Evolutionary conservation across 2,888 invertebrate species (phyloP).

Genomic region (Ophion ventricosus): DNA sequence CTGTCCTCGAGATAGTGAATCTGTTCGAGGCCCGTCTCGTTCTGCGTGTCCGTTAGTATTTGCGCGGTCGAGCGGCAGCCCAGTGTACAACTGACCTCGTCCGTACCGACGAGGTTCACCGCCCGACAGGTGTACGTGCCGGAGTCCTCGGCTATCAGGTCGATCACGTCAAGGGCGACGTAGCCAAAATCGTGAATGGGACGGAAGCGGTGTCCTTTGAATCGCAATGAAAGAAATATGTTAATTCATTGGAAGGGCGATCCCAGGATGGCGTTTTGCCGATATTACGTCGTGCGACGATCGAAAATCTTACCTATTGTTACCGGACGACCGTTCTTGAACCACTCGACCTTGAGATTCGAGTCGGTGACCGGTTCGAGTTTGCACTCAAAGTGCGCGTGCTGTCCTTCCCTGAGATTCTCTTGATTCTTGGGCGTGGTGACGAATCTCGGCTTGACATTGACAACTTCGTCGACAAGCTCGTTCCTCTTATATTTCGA

Average conservation of each 20-base stretch:
- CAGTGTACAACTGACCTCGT: conserved; percentile 91
- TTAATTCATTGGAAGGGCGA: background rate
- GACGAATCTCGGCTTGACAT: conserved; percentile 92
- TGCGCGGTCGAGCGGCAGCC: conserved; percentile 91
- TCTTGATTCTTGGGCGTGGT: conserved; percentile 94
- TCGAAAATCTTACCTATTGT: conserved; percentile 87
- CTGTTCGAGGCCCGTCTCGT: conserved; percentile 94
- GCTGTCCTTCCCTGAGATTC: conserved; percentile 93
- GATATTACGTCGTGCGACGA: too few species aligned
- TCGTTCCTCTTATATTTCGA: conserved; percentile 93
- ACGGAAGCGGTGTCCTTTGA: conserved; percentile 93
- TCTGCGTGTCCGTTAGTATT: conserved; percentile 93
- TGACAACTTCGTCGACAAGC: conserved; percentile 92
- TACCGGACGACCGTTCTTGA: conserved; percentile 96
- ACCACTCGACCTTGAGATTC: conserved; percentile 98
- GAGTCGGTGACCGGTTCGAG: conserved; percentile 98
- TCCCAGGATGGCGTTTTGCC: background rate
- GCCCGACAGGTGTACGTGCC: conserved; percentile 97
- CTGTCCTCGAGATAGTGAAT: conserved; percentile 95
- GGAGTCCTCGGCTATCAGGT: conserved; percentile 97
- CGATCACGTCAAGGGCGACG: conserved; percentile 98
- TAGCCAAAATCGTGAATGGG: conserved; percentile 99
- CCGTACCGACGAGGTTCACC: conserved; percentile 94
- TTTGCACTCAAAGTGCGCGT: conserved; percentile 99
- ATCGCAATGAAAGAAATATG: conserved; percentile 16